phyloP scores from a whole-genome alignment of 2,797 vertebrate genomes.

The Pteropus rufus region DNA sequence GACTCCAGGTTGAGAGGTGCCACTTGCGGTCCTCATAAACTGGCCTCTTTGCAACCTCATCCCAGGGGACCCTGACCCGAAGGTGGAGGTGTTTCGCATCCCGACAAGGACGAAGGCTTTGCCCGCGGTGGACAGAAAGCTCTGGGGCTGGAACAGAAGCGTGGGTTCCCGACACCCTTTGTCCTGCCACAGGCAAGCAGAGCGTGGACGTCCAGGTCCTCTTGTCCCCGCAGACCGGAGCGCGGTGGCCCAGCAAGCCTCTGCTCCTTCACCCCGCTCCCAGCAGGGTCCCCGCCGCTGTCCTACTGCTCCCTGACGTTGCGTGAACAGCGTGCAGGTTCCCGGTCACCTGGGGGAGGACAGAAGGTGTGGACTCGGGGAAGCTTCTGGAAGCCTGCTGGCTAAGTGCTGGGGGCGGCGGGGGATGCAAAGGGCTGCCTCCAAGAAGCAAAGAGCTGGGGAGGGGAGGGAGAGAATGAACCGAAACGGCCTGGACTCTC shows the following conservation, averaged over 20 bases:
- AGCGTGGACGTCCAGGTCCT: too few relatives aligned
- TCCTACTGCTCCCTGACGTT: neutral
- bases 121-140: neutral
- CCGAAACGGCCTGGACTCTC: neutral
- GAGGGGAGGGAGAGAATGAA: too few relatives aligned
- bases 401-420: fast-evolving
- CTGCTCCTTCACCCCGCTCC: too few relatives aligned
- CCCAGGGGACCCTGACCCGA: fast-evolving
- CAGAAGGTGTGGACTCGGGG: fast-evolving
- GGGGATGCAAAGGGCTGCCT: fast-evolving
- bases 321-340: neutral
- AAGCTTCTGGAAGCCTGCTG: neutral
- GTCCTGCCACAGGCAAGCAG: neutral
- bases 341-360: neutral
- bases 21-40: too few relatives aligned
- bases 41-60: neutral
- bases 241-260: too few relatives aligned
- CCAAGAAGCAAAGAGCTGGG: neutral
- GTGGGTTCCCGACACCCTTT: neutral
- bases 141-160: neutral
- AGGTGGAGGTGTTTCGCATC: too few relatives aligned
- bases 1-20: too few relatives aligned
- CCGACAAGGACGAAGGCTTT: neutral
- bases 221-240: too few relatives aligned
- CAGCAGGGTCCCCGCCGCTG: too few relatives aligned